A percentile compares a stretch with the other conserved stretches of the same genome.
Conservation (phyloP, 2,888 invertebrate species). For the Mimas tiliae region DNA sequence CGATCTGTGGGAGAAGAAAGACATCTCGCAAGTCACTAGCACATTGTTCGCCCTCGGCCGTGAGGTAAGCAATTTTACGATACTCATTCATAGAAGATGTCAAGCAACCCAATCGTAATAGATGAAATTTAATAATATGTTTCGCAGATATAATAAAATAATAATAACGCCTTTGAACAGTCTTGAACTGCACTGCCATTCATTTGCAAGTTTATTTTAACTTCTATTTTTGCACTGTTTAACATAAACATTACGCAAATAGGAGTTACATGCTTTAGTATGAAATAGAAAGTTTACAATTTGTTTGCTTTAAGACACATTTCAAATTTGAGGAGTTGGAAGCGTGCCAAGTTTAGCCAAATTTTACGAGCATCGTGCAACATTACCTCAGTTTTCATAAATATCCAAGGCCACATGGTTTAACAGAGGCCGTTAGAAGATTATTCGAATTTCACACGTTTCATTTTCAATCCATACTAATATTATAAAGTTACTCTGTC, state of each 20-base stretch:
- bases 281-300: conserved; percentile 66
- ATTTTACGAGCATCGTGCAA: conserved; percentile 77
- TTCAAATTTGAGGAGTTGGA: conserved; percentile 68
- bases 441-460: conserved; percentile 41
- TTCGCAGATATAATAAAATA: background rate
- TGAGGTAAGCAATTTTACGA: conserved; percentile 82
- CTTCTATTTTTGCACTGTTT: conserved; percentile 9
- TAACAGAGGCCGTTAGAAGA: conserved; percentile 57
- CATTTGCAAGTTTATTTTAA: background rate
- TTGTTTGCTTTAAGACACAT: conserved; percentile 67
- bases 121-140: background rate
- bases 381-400: conserved; percentile 81
- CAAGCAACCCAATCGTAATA: background rate
- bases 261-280: conserved; percentile 29
- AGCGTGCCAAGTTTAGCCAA: conserved; percentile 67
- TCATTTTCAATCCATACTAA: conserved; percentile 15
- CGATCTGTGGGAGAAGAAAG: conserved; percentile 97
- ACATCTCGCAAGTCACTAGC: conserved; percentile 93
- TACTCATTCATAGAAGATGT: background rate
- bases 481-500: no score
- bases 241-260: conserved; percentile 17
- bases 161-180: background rate
- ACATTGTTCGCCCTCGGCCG: conserved; percentile 94
- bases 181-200: background rate
- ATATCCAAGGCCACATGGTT: conserved; percentile 69